These are phyloP conservation scores for Sebastes oblongus DNA, from an alignment of 2,797 vertebrate species.

Conservation along the genomic window DNA sequence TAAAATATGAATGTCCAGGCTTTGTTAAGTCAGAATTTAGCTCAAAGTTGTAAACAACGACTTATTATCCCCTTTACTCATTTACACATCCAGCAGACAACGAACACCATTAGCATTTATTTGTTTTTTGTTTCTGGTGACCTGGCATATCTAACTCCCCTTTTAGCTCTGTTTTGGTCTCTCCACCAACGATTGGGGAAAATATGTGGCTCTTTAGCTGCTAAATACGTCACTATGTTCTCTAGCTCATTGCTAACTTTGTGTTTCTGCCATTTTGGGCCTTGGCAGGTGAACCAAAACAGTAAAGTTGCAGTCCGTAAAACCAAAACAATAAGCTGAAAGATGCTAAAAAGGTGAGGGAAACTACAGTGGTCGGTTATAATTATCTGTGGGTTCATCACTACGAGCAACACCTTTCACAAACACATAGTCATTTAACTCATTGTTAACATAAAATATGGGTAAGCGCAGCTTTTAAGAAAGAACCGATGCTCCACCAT, in stretches of 20 bases:
- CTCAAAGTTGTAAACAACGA: background rate
- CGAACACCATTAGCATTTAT: background rate
- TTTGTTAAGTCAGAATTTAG: background rate
- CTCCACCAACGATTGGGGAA: background rate
- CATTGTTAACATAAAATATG: background rate
- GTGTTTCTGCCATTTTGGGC: background rate
- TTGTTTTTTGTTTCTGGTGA: background rate
- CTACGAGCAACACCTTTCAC: background rate
- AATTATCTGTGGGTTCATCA: background rate
- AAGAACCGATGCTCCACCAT: background rate
- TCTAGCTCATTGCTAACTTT: background rate
- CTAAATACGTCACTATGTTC: background rate
- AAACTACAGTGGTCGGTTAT: background rate
- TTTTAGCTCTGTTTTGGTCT: background rate
- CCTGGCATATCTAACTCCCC: background rate
- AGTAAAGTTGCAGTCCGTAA: too few relatives aligned
- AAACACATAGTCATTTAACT: background rate
- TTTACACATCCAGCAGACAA: background rate
- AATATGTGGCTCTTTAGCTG: background rate
- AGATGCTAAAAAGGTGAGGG: too few relatives aligned
- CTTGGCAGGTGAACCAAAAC: background rate
- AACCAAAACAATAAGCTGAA: background rate
- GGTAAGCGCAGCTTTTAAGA: background rate
- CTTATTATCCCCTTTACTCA: background rate
- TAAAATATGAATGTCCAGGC: background rate